Evolutionary conservation across 1,140 invertebrate genomes (phyloP).

Genomic region (Scaptomyza montana): DNA sequence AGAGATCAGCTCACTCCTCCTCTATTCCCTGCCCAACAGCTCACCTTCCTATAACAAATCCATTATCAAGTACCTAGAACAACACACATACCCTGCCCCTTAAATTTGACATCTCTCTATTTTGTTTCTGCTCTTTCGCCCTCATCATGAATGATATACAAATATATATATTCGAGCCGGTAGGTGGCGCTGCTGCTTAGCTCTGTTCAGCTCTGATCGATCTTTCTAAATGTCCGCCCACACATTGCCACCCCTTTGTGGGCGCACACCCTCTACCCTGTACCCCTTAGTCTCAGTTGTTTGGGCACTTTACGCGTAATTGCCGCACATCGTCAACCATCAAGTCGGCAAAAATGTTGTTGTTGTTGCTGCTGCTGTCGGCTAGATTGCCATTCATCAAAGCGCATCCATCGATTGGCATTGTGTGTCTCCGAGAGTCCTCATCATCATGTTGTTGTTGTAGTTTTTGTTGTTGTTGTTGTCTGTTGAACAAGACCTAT

Average conservation of each 20-base stretch:
- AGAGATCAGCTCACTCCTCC: constrained; percentile 34
- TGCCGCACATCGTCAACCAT: constrained; percentile 59
- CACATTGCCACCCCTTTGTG: background rate
- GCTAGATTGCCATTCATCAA: constrained; percentile 63
- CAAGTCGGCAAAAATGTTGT: constrained; percentile 18
- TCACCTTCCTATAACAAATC: background rate
- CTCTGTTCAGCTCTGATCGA: background rate
- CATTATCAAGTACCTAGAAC: too few species aligned
- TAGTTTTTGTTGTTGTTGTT: background rate
- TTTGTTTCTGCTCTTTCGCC: too few species aligned
- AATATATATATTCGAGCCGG: constrained; percentile 1
- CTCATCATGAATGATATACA: too few species aligned
- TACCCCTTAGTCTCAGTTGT: constrained; percentile 32
- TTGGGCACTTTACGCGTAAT: constrained; percentile 69
- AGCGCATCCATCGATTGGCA: constrained; percentile 61
- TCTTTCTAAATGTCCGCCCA: constrained; percentile 22
- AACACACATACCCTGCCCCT: background rate
- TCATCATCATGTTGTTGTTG: too few species aligned
- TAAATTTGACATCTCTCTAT: background rate
- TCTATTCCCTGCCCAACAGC: background rate
- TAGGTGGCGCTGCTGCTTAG: constrained; percentile 32
- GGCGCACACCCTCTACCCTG: background rate
- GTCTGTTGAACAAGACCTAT: constrained; percentile 66
- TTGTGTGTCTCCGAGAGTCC: constrained; percentile 1
- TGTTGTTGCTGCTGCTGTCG: constrained; percentile 21